Base-by-base conservation (phyloP, 2,888 invertebrate species). In the Cerastis leucographa region DNA sequence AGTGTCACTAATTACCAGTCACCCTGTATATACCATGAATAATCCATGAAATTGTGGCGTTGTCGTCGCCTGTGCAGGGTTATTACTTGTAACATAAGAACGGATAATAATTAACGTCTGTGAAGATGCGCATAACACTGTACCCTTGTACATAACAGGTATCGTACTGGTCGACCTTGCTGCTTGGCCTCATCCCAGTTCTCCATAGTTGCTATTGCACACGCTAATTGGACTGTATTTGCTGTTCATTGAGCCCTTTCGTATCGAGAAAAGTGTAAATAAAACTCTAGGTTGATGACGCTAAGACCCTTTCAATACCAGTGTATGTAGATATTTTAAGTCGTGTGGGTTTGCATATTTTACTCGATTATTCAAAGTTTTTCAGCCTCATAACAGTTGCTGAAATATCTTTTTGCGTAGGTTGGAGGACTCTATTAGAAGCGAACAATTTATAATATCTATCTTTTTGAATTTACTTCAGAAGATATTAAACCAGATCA, bases 91-190 rank as follows among this genome's bases (percentile, higher is more conserved):
- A 78, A 85, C 69, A 66, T 71, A 61, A 69, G 66, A 76, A 71
- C 74, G 65, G 25, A 42, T 73, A 79, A 79, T 84, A 83, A 83
- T 84, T 71, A 79, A 69, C 7, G 71, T 84, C 44, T 64, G 68
- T 74, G 61, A 86, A 81, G 82, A 89, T 77, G 81, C 71, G 82
- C 86, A 81, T 88, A 78, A 83, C 76, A 67, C 75, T 82, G 49
- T 77, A 78, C 71, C 74, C 79, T 83, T 80, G 80, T 81, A 80
- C 80, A 79, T 84, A 87, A 85, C 87, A 74, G 88, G 89, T 90
- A 86, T 88, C 81, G 81, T 87, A 88, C 85, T 84, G 80, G 94
- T 89, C 88, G 91, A 92, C 95, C 95, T 94, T 94, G 94, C 82
- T 76, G 78, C 85, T 76, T 88, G 92, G 91, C 92, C 93, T 91